Conservation (phyloP, 2,888 invertebrate species). For the Meta bourneti region DNA sequence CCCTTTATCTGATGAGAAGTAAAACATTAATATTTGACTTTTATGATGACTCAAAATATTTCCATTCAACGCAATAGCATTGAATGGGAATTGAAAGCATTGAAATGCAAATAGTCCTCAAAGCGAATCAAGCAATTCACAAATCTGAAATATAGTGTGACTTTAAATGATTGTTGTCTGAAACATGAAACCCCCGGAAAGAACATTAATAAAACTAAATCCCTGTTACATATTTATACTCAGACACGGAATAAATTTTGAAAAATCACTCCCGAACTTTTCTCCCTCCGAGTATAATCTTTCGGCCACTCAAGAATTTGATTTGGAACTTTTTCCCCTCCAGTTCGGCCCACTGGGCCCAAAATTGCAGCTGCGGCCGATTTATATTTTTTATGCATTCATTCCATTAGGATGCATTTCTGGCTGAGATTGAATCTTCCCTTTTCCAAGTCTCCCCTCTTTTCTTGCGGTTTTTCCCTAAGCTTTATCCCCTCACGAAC, state of each 20-base stretch:
- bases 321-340: conserved; percentile 52
- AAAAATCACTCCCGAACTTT: neutral
- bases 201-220: neutral
- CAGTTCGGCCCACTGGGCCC: conserved; percentile 34
- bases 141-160: too few relatives aligned
- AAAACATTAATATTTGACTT: too few relatives aligned
- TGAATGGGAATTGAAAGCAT: too few relatives aligned
- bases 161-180: too few relatives aligned
- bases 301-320: conserved; percentile 38
- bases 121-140: too few relatives aligned
- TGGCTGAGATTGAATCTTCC: conserved; percentile 43
- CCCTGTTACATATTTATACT: neutral
- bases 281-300: neutral
- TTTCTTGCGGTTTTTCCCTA: conserved; percentile 19
- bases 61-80: too few relatives aligned
- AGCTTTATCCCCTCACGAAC: conserved; percentile 12
- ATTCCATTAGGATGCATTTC: conserved; percentile 40
- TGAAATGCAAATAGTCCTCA: too few relatives aligned
- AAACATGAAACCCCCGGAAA: neutral
- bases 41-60: too few relatives aligned
- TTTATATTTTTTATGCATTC: conserved; percentile 56
- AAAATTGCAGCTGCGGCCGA: conserved; percentile 58
- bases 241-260: neutral
- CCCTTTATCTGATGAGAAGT: too few relatives aligned
- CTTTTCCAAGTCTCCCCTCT: conserved; percentile 8